A percentile compares a stretch with the other conserved stretches of the same genome.
Evolutionary conservation across 2,888 invertebrate species (phyloP).

Genomic region (Buathra laborator): DNA sequence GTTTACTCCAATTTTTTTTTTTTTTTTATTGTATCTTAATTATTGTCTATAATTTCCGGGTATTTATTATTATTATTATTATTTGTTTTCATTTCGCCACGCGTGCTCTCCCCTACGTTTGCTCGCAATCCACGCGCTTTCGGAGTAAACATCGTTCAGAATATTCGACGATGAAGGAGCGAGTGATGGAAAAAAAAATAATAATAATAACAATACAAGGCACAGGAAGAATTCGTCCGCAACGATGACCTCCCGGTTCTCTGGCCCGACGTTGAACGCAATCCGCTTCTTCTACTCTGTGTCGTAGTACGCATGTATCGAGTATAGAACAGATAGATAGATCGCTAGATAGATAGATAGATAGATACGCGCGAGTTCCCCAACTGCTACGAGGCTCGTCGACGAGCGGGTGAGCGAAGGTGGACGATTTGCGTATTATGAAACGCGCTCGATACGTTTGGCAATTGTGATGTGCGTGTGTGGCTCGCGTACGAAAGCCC

Average conservation of each 20-base stretch:
- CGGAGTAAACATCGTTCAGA: background rate
- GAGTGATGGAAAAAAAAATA: background rate
- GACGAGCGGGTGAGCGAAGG: slow-evolving; percentile 15
- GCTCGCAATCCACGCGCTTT: too few species aligned
- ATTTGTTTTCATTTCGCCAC: too few species aligned
- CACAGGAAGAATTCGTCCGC: slow-evolving; percentile 23
- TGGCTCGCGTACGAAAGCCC: slow-evolving; percentile 28
- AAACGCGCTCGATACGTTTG: slow-evolving; percentile 70
- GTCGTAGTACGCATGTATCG: slow-evolving; percentile 21
- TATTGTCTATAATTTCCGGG: too few species aligned
- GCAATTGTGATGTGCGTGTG: slow-evolving; percentile 66
- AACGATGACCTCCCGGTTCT: slow-evolving; percentile 21
- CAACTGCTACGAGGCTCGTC: slow-evolving; percentile 18
- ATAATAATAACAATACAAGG: background rate
- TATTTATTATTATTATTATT: too few species aligned
- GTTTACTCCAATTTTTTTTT: too few species aligned
- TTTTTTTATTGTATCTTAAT: too few species aligned
- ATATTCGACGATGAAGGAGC: background rate
- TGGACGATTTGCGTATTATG: slow-evolving; percentile 52
- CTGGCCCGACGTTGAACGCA: background rate
- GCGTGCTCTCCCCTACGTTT: too few species aligned
- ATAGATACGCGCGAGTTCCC: slow-evolving; percentile 5
- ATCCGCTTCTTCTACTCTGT: slow-evolving; percentile 13
- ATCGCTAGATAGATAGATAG: background rate
- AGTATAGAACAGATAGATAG: background rate